Conservation (phyloP, 2,113 vertebrate genomes). For the Nothobranchius kuhntae region DNA sequence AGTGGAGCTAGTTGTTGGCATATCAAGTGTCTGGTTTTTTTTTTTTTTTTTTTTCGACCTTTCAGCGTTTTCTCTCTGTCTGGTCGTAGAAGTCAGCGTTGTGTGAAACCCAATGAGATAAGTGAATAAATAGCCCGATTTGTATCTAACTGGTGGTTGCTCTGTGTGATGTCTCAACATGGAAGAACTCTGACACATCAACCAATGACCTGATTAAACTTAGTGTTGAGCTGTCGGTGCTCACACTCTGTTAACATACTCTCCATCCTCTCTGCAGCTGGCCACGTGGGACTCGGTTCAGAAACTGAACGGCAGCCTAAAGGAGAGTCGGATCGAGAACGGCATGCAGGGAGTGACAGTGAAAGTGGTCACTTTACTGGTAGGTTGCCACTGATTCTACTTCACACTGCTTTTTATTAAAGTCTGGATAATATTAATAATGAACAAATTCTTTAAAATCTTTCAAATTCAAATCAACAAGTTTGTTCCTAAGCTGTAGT, state of each 20-base stretch:
- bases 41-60: neutral
- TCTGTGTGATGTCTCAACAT: neutral
- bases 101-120: neutral
- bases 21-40: neutral
- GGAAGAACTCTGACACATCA: neutral
- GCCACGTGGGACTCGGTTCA: slow-evolving; percentile 94
- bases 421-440: no score
- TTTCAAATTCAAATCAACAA: no score
- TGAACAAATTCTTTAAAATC: no score
- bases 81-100: neutral
- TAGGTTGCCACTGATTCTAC: slow-evolving; percentile 59
- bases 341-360: slow-evolving; percentile 94
- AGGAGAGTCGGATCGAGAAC: slow-evolving; percentile 92
- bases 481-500: no score
- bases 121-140: neutral
- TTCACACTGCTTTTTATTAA: no score
- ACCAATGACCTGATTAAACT: neutral
- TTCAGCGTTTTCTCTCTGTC: neutral
- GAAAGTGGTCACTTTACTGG: slow-evolving; percentile 97
- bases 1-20: neutral
- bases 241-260: neutral
- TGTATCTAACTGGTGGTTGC: neutral
- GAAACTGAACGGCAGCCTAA: slow-evolving; percentile 93
- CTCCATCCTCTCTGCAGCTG: slow-evolving; percentile 75
- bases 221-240: neutral